Evolutionary conservation across 2,888 invertebrate species (phyloP).

Genomic region (Leucania comma): DNA sequence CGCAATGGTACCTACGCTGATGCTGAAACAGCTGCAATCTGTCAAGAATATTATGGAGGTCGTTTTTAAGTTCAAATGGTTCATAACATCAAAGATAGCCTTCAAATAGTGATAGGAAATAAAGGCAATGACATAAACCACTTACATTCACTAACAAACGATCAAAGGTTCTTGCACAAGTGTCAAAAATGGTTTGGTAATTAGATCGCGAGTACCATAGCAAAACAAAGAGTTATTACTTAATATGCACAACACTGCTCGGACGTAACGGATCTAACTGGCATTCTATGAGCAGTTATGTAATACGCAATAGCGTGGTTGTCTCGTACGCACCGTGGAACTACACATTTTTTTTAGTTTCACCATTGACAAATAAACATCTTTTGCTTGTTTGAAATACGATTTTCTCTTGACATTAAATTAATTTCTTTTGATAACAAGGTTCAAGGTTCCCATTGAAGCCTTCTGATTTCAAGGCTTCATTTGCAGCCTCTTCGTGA

Average conservation of each 20-base stretch:
- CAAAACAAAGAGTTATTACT: conserved; percentile 44
- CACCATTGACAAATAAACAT: conserved; percentile 20
- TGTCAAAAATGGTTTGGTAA: conserved; percentile 34
- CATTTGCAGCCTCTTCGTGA: neutral
- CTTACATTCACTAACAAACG: conserved; percentile 4
- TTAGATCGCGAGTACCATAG: conserved; percentile 33
- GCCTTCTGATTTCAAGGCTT: neutral
- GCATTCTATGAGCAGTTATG: conserved; percentile 47
- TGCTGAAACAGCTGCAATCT: neutral
- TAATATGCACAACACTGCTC: conserved; percentile 59
- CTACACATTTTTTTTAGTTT: conserved; percentile 28
- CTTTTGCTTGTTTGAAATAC: neutral
- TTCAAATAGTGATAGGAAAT: neutral
- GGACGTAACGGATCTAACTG: conserved; percentile 51
- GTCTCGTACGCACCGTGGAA: too few relatives aligned
- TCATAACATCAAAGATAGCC: neutral
- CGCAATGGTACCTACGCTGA: too few relatives aligned
- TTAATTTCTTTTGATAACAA: neutral
- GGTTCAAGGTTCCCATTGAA: neutral
- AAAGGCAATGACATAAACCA: neutral
- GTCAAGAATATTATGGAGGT: neutral
- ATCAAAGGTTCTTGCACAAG: conserved; percentile 10
- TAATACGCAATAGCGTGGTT: too few relatives aligned
- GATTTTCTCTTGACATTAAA: conserved; percentile 1
- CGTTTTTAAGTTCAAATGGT: neutral